These are phyloP conservation scores for Sciurus niger DNA, from an alignment of 2,113 vertebrate genomes.

Conservation along the genomic window DNA sequence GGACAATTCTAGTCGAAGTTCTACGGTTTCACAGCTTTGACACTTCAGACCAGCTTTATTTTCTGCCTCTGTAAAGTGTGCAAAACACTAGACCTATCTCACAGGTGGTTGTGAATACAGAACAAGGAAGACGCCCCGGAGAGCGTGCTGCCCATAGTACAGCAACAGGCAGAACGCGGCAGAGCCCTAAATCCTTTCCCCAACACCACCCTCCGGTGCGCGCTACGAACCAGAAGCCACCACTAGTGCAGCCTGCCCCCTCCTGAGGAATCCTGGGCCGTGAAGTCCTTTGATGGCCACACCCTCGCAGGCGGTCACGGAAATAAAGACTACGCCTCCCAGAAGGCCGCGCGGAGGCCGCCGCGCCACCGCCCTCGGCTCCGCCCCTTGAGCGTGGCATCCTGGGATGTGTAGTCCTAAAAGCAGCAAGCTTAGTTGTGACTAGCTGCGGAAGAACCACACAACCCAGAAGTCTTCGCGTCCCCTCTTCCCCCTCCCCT, in stretches of 20 bases:
- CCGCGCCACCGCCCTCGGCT: background rate
- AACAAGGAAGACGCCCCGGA: fast-evolving
- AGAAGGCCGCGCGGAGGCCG: background rate
- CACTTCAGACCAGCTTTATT: background rate
- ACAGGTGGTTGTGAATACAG: background rate
- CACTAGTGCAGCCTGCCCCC: background rate
- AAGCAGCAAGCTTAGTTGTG: fast-evolving
- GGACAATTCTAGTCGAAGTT: background rate
- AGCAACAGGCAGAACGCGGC: background rate
- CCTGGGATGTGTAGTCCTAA: constrained; percentile 69
- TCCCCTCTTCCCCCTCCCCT: constrained; percentile 74
- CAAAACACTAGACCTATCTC: background rate
- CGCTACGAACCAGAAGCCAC: constrained; percentile 24
- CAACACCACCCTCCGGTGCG: background rate
- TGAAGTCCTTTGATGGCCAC: constrained; percentile 70
- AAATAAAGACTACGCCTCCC: constrained; percentile 78
- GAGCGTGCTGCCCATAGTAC: background rate
- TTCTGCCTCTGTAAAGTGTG: background rate
- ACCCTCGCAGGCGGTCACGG: background rate
- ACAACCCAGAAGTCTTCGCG: constrained; percentile 78
- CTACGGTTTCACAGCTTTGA: background rate
- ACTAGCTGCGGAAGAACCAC: constrained; percentile 65
- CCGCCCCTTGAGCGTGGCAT: constrained; percentile 44
- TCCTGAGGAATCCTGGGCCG: constrained; percentile 72
- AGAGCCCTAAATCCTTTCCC: constrained; percentile 22